Base-by-base conservation (phyloP, 2,797 vertebrate genomes). In the Arnoldichthys spilopterus region DNA sequence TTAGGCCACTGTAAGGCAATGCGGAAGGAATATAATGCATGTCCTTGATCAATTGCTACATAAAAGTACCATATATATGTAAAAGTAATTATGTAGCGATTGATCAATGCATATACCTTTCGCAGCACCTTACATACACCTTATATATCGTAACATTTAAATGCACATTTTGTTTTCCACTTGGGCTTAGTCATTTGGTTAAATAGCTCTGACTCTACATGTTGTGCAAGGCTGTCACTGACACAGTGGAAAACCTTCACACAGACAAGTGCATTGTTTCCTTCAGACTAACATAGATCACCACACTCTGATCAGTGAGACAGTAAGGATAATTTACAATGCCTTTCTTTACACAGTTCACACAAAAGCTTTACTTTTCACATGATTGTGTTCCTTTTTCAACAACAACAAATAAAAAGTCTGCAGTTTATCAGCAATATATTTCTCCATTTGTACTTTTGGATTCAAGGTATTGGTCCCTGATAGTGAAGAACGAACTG, bases 201-300 rank as follows among this genome's bases (percentile, higher is more conserved):
- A 43, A 15, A 8, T 32, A 67, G 45, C 26, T 26, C n/a, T 15
- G 37, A 43, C 13, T 40, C 16, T 63, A 34, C 34, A 69, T 24
- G 47, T 63, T 28, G 80, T 82, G 69, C 74, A 53, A 77, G 80
- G 62, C 70, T 61, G 74, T 26, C 43, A 72, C 74, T 51, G 74
- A 47, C 75, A 37, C 75, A 37, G 51, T 24, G 54, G 22, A 69
- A 77, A 49, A 70, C 58, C 62, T 62, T 59, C 54, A 63, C 62
- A 69, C 49, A 82, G 63, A 82, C 64, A 15, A 9, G 18, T 3
- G 53, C 61, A 78, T 75, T 82, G 80, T 78, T 63, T 56, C 63
- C 74, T 49, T 49, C 49, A 62, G 15, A 64, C 47, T 40, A 8
- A 70, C 47, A 69, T 16, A 82, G 34, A 56, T 37, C 18, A 53